These are phyloP conservation scores for Sinosuthora webbiana DNA, from an alignment of 2,113 vertebrate genomes.

Conservation along the genomic window DNA sequence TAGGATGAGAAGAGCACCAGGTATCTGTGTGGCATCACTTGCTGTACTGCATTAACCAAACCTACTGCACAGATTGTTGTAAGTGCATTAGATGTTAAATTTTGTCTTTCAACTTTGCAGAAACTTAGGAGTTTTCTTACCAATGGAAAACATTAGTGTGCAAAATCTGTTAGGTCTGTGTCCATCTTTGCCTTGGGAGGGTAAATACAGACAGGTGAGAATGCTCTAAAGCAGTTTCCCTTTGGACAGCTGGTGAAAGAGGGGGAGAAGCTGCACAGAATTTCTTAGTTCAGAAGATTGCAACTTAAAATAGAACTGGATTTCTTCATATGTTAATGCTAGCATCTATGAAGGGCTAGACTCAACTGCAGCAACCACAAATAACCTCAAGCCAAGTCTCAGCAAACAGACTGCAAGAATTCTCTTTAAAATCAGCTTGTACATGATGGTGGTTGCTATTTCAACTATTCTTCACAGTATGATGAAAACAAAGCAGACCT, in stretches of 20 bases:
- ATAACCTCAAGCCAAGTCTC: neutral
- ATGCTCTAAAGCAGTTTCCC: neutral
- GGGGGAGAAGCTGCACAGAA: neutral
- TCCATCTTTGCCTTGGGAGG: neutral
- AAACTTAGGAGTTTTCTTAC: neutral
- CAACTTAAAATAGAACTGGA: neutral
- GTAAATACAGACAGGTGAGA: neutral
- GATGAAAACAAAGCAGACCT: neutral
- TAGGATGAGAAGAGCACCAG: neutral
- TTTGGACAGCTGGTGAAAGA: neutral
- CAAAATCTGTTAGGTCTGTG: neutral
- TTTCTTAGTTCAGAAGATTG: neutral
- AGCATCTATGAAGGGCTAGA: neutral
- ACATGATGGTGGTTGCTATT: neutral
- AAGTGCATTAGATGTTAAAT: neutral
- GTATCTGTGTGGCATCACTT: neutral
- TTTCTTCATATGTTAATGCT: neutral
- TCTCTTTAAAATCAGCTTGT: neutral
- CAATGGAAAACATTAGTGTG: neutral
- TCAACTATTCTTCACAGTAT: neutral
- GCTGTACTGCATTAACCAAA: neutral
- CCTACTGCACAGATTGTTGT: rapidly evolving
- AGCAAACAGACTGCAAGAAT: neutral
- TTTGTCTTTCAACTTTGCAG: neutral
- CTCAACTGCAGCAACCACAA: neutral